Evolutionary conservation across 2,888 invertebrate genomes (phyloP).

Genomic region (Bruchidius siliquastri): DNA sequence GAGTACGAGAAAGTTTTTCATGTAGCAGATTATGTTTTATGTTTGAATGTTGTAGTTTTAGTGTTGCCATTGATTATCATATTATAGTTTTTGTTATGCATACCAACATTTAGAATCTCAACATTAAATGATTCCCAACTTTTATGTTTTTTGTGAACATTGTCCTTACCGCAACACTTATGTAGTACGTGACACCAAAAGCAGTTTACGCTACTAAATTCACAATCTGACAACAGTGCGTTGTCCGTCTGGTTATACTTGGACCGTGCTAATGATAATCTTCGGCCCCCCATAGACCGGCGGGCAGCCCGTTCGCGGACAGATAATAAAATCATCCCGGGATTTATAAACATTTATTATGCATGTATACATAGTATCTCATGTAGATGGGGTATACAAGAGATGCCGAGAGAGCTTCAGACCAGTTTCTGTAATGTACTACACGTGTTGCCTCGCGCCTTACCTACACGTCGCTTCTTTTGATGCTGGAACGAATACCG

Average conservation of each 20-base stretch:
- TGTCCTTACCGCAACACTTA: too few species aligned
- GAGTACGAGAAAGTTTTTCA: too few species aligned
- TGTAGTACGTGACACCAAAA: neutral
- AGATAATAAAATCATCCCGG: neutral
- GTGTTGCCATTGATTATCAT: too few species aligned
- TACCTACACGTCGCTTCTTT: neutral
- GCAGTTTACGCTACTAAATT: neutral
- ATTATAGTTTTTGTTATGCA: too few species aligned
- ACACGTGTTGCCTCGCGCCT: neutral
- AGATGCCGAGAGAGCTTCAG: neutral
- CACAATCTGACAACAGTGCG: neutral
- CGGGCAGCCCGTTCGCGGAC: neutral
- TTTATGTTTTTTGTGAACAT: too few species aligned
- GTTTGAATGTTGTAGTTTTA: too few species aligned
- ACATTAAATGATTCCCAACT: too few species aligned
- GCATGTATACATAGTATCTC: neutral
- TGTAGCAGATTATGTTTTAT: too few species aligned
- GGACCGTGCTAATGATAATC: neutral
- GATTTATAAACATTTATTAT: neutral
- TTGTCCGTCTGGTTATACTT: neutral
- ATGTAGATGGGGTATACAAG: neutral
- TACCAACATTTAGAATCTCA: too few species aligned
- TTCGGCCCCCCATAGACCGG: neutral
- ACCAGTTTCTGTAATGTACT: neutral
- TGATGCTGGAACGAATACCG: neutral